These are phyloP conservation scores for Glossophaga mutica DNA, from an alignment of 2,797 vertebrate genomes.

Conservation along the genomic window DNA sequence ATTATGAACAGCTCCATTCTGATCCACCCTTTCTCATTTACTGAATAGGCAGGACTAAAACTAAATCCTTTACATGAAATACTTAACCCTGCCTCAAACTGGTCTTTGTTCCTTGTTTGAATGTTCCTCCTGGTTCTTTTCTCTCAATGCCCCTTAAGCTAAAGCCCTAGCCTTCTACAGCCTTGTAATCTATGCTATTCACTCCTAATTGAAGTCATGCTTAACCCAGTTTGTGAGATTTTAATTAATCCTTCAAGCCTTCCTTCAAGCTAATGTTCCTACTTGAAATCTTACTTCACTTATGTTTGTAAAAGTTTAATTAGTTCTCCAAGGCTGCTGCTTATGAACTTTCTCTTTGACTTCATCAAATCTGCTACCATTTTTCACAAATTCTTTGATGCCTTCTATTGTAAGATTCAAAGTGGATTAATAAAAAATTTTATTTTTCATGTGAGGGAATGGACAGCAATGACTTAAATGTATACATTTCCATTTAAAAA, in stretches of 20 bases:
- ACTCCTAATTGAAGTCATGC: conserved; percentile 52
- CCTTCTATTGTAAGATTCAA: neutral
- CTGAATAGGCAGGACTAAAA: neutral
- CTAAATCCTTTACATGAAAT: neutral
- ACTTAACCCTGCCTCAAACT: conserved; percentile 11
- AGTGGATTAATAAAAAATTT: neutral
- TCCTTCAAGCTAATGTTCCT: conserved; percentile 54
- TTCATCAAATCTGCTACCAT: neutral
- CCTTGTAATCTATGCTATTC: neutral
- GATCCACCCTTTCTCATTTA: neutral
- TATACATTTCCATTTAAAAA: conserved; percentile 25
- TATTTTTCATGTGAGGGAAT: neutral
- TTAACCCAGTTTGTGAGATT: conserved; percentile 55
- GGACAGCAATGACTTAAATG: neutral
- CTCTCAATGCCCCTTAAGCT: neutral
- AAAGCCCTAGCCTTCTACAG: neutral
- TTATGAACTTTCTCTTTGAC: conserved; percentile 61
- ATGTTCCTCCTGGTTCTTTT: neutral
- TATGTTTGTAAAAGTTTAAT: conserved; percentile 64
- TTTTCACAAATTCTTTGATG: conserved; percentile 32
- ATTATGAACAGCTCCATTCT: neutral
- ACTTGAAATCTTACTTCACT: conserved; percentile 59
- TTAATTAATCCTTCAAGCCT: conserved; percentile 70
- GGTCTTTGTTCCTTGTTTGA: conserved; percentile 35
- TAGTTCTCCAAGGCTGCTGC: conserved; percentile 49